phyloP scores from a whole-genome alignment of 2,888 invertebrate species.

The Diaprepes abbreviatus region DNA sequence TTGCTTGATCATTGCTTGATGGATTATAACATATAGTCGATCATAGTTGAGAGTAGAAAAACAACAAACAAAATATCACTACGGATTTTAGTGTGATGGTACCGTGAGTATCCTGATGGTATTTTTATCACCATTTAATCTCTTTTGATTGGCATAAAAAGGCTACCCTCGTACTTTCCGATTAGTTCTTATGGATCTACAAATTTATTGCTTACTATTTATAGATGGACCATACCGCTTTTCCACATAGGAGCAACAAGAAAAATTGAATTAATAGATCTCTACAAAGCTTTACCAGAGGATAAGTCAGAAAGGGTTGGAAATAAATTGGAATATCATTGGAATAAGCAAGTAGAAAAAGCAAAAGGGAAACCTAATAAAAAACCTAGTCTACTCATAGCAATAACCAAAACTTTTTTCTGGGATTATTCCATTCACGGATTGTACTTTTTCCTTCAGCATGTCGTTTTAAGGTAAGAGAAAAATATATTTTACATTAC shows the following conservation, averaged over 20 bases:
- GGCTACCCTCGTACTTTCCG: no score
- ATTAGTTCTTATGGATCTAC: no score
- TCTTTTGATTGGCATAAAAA: no score
- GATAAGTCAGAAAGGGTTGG: conserved; percentile 77
- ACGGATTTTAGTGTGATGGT: no score
- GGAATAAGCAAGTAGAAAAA: conserved; percentile 59
- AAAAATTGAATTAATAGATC: conserved; percentile 75
- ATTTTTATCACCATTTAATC: no score
- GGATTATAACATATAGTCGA: no score
- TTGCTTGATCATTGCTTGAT: no score
- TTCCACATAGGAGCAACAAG: conserved; percentile 71
- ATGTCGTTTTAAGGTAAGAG: conserved; percentile 53
- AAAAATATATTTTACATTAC: background rate
- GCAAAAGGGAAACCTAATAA: conserved; percentile 35
- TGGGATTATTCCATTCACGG: conserved; percentile 52
- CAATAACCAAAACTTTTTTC: conserved; percentile 51
- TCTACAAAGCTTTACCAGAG: conserved; percentile 73
- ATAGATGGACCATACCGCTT: conserved; percentile 63
- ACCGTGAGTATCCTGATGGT: no score
- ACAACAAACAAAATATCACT: no score
- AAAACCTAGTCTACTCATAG: conserved; percentile 53
- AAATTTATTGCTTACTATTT: no score
- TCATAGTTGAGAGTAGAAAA: no score
- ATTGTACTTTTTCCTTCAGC: conserved; percentile 49
- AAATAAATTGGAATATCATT: conserved; percentile 73